Conservation (phyloP, 2,113 vertebrate species). For the Lepidothrix coronata region DNA sequence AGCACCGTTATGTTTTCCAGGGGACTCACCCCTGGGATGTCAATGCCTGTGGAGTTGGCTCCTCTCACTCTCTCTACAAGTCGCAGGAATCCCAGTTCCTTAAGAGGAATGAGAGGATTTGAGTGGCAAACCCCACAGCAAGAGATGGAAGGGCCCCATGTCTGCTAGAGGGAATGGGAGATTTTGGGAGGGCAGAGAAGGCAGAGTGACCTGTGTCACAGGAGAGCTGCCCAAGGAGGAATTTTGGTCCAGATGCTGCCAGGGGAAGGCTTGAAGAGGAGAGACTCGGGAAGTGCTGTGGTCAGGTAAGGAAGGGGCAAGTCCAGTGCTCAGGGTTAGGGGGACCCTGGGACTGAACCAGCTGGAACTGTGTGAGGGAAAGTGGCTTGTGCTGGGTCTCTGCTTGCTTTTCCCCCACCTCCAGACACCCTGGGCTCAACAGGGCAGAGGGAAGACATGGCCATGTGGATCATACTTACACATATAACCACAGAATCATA, state of each 20-base stretch:
- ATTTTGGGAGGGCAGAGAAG: background rate
- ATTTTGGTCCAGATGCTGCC: background rate
- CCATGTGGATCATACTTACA: background rate
- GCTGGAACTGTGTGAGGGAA: background rate
- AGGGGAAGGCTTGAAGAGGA: background rate
- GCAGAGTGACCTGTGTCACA: background rate
- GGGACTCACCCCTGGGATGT: background rate
- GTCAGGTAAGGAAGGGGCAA: background rate
- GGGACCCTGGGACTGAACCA: background rate
- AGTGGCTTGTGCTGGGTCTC: background rate
- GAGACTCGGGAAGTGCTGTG: rapidly evolving
- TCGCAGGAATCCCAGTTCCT: background rate
- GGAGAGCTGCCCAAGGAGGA: too few relatives aligned
- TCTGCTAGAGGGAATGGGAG: background rate
- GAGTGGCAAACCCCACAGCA: background rate
- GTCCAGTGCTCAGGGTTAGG: background rate
- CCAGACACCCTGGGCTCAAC: background rate
- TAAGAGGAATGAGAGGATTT: background rate
- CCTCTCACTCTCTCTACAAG: background rate
- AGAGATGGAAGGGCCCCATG: rapidly evolving
- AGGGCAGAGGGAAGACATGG: background rate
- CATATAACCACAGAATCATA: background rate
- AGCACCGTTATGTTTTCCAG: rapidly evolving
- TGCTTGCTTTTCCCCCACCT: background rate
- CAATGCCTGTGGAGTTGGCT: rapidly evolving